Base-by-base conservation (phyloP, 1,140 invertebrate genomes). In the Elymnias hypermnestra region DNA sequence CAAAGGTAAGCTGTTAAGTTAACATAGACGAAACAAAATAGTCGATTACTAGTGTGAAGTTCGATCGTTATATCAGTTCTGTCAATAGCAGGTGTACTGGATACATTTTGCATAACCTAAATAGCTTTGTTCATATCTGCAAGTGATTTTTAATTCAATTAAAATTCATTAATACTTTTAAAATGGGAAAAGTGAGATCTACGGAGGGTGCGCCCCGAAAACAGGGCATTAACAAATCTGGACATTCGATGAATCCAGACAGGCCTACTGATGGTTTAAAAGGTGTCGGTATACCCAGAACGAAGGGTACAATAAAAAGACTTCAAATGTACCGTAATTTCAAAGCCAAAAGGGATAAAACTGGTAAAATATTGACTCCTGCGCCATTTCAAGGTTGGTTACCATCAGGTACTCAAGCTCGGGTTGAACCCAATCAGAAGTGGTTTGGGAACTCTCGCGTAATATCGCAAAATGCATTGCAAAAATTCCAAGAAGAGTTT, bases 301-400 rank as follows among this genome's bases (percentile, higher is more conserved):
- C 96, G 5, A 96, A 95, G 84, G 91, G 92, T 1, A 99, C 98
- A 0, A 99, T 99, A 38, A 98, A 97, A 74, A 89, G 98, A 26
- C 83, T 99, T 25, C 95, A 97, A 76, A 99, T 99, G 97, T 99
- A 99, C 86, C 93, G 96, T 53, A 97, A 97, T 84, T 96, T 94
- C 74, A 99, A 98, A 88, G 91, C 98, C 3, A 97, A 97, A 75
- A 90, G 98, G 46, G 92, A 99, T 87, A 92, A 89, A 63, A 89
- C 88, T 31, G 98, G 98, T 18, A 96, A 98, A 89, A 98, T 99
- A 33, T 87, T 98, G 5, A 93, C 90, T 43, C 92, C 97, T 18
- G 98, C 98, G 3, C 97, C 98, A 1, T 99, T 98, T 74, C 95
- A 99, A 92, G 93, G 92, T 23, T 92, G 91, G 78, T 78, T 98